Evolutionary conservation across 2,888 invertebrate genomes (phyloP).

Genomic region (Conomelus anceps): DNA sequence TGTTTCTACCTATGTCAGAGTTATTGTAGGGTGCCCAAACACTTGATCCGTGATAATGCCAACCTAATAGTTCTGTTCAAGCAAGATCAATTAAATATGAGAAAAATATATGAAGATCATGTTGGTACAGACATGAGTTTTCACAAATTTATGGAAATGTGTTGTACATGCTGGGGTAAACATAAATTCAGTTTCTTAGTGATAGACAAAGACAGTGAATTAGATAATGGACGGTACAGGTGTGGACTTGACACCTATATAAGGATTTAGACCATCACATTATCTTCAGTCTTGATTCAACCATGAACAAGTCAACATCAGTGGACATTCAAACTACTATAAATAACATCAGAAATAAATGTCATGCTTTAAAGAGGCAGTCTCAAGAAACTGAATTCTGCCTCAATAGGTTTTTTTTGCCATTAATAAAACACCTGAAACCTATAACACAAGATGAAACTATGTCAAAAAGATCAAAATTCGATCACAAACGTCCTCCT

Average conservation of each 20-base stretch:
- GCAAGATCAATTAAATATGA: conserved; percentile 35
- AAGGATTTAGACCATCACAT: neutral
- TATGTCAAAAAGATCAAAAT: no score
- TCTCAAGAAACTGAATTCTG: no score
- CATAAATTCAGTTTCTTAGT: conserved; percentile 32
- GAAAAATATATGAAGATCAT: conserved; percentile 37
- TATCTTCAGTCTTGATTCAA: no score
- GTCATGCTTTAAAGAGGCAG: no score
- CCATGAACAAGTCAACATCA: no score
- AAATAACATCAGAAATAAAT: no score
- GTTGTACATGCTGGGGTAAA: conserved; percentile 31
- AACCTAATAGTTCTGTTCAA: conserved; percentile 34
- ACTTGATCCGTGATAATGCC: conserved; percentile 34
- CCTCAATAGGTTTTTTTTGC: no score
- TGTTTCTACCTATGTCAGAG: conserved; percentile 32
- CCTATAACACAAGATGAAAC: no score
- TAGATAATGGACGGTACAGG: conserved; percentile 31
- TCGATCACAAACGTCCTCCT: no score
- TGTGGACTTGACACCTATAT: conserved; percentile 28
- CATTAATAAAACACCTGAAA: no score
- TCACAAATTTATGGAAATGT: conserved; percentile 30
- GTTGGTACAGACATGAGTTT: conserved; percentile 34
- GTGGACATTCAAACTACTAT: no score
- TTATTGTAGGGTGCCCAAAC: conserved; percentile 36
- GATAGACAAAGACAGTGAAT: conserved; percentile 32